Conservation (phyloP, 2,797 vertebrate species). For the Phylloscopus collybita region DNA sequence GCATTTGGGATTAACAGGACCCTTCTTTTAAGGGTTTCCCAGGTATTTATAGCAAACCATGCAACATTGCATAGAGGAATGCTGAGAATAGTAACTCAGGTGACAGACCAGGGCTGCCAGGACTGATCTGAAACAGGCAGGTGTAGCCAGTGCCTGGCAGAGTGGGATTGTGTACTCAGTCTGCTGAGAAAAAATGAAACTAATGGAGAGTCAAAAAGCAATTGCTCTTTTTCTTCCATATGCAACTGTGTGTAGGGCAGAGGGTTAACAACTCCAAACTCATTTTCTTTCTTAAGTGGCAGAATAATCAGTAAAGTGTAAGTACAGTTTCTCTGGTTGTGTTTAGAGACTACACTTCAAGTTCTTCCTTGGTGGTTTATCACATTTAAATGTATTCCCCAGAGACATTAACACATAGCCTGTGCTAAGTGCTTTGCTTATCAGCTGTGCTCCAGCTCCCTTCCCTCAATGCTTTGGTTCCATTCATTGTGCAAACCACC, state of each 20-base stretch:
- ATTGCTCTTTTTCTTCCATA: background rate
- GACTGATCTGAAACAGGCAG: background rate
- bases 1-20: background rate
- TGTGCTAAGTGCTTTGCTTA: constrained; percentile 51
- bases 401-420: background rate
- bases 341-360: background rate
- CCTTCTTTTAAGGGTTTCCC: constrained; percentile 14
- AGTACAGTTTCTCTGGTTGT: background rate
- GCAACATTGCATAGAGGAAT: background rate
- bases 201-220: background rate
- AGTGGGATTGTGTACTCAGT: background rate
- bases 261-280: background rate
- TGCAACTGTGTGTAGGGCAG: background rate
- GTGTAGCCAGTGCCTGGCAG: background rate
- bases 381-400: constrained; percentile 17
- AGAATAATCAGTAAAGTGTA: background rate
- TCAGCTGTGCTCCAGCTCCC: background rate
- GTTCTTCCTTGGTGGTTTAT: constrained; percentile 25
- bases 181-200: background rate
- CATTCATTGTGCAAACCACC: background rate
- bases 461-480: background rate
- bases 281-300: background rate
- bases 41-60: constrained; percentile 1
- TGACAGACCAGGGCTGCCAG: background rate
- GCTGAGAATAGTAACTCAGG: background rate